Percentiles rank a stretch among this genome's conserved stretches.
Conservation (phyloP, 2,113 vertebrate species). For the Ardeotis arabs region DNA sequence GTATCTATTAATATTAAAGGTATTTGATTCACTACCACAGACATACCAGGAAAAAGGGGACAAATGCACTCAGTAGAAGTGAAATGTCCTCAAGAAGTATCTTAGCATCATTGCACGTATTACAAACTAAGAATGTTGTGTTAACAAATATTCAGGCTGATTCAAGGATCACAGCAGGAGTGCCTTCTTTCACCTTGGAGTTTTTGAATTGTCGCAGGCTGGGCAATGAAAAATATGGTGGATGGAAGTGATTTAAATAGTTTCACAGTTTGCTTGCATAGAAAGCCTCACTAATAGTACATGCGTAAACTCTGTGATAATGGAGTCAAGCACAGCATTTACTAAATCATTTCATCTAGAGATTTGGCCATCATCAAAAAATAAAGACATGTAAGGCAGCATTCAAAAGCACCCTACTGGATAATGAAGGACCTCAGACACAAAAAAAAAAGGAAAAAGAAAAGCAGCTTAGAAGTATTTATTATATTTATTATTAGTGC, state of each 20-base stretch:
- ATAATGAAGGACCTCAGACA: background rate
- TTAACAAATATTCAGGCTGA: background rate
- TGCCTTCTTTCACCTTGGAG: background rate
- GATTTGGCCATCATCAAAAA: background rate
- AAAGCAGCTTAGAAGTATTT: background rate
- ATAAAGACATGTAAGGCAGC: background rate
- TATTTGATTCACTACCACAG: background rate
- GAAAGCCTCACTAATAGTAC: background rate
- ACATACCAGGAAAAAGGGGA: background rate
- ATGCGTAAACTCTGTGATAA: background rate
- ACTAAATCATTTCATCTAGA: background rate
- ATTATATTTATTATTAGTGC: background rate
- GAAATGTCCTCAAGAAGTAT: background rate
- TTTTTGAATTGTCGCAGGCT: background rate
- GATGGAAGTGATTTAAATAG: background rate
- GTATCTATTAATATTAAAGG: constrained; percentile 83
- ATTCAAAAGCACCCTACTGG: background rate
- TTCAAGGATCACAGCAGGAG: background rate
- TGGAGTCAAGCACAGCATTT: background rate
- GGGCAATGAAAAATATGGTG: background rate
- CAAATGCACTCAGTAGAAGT: background rate
- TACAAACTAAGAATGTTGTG: background rate
- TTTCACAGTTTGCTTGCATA: background rate
- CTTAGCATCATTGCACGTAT: background rate
- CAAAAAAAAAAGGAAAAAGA: background rate